Evolutionary conservation across 1,140 invertebrate species (phyloP).

Genomic region (Aphaenogaster floridana): DNA sequence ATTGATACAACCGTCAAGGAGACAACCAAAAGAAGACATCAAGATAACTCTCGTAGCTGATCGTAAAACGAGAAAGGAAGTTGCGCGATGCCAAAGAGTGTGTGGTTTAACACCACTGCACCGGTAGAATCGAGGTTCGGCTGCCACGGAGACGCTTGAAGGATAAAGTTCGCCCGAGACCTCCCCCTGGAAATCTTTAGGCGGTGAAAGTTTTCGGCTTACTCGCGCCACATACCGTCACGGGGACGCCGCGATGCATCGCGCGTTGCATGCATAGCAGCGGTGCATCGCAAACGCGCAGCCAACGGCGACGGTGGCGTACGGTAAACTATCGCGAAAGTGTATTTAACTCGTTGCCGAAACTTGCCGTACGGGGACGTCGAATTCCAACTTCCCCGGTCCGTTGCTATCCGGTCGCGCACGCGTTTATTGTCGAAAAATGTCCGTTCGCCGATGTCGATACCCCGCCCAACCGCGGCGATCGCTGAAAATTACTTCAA

Average conservation of each 20-base stretch:
- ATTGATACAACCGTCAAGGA: background rate
- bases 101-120: slow-evolving; percentile 39
- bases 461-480: background rate
- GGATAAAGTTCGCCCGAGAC: slow-evolving; percentile 71
- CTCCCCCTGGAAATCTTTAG: slow-evolving; percentile 72
- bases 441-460: background rate
- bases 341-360: slow-evolving; percentile 66
- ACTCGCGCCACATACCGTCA: slow-evolving; percentile 24
- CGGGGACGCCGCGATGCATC: slow-evolving; percentile 45
- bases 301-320: background rate
- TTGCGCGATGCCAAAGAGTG: background rate
- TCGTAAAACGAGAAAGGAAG: slow-evolving; percentile 9
- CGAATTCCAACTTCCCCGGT: slow-evolving; percentile 69
- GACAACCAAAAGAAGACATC: background rate
- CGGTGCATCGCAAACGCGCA: slow-evolving; percentile 10
- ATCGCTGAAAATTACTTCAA: slow-evolving; percentile 44
- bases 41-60: background rate
- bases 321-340: slow-evolving; percentile 61
- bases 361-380: slow-evolving; percentile 57
- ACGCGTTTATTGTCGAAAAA: slow-evolving; percentile 59
- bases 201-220: slow-evolving; percentile 61
- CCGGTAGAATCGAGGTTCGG: slow-evolving; percentile 14
- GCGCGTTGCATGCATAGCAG: slow-evolving; percentile 9
- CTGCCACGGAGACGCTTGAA: slow-evolving; percentile 37
- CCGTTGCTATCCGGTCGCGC: background rate